Evolutionary conservation across 2,888 invertebrate genomes (phyloP).

Genomic region (Amphipyra berbera): DNA sequence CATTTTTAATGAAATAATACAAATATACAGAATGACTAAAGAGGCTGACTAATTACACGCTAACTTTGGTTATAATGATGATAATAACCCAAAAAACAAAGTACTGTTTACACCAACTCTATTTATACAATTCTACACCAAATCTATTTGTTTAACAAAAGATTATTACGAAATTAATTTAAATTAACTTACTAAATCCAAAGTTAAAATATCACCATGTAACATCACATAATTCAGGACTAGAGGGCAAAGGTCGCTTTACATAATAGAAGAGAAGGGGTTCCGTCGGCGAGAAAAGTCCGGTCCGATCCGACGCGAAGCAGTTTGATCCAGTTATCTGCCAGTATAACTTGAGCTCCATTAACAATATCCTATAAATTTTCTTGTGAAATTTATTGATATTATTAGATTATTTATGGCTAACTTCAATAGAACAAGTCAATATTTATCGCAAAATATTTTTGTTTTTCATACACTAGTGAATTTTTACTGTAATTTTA

Average conservation of each 20-base stretch:
- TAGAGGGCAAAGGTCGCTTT: slow-evolving; percentile 64
- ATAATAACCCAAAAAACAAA: neutral
- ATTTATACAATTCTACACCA: slow-evolving; percentile 9
- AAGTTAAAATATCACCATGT: slow-evolving; percentile 61
- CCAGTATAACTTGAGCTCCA: slow-evolving; percentile 59
- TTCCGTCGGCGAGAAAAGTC: slow-evolving; percentile 68
- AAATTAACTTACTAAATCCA: slow-evolving; percentile 50
- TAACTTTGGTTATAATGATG: neutral
- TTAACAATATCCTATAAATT: slow-evolving; percentile 16
- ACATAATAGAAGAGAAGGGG: slow-evolving; percentile 68
- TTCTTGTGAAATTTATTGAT: neutral
- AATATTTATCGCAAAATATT: no score
- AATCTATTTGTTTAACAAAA: slow-evolving; percentile 38
- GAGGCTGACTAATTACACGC: neutral
- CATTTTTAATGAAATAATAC: no score
- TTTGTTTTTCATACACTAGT: no score
- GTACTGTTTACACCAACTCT: neutral
- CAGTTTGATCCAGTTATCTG: slow-evolving; percentile 59
- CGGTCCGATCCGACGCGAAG: slow-evolving; percentile 58
- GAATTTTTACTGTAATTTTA: neutral
- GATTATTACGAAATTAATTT: slow-evolving; percentile 50
- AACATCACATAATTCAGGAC: slow-evolving; percentile 59
- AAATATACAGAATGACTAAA: neutral
- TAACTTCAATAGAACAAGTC: neutral
- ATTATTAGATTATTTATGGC: neutral